phyloP scores from a whole-genome alignment of 2,888 invertebrate species.

The Sceliomorpha sp. region DNA sequence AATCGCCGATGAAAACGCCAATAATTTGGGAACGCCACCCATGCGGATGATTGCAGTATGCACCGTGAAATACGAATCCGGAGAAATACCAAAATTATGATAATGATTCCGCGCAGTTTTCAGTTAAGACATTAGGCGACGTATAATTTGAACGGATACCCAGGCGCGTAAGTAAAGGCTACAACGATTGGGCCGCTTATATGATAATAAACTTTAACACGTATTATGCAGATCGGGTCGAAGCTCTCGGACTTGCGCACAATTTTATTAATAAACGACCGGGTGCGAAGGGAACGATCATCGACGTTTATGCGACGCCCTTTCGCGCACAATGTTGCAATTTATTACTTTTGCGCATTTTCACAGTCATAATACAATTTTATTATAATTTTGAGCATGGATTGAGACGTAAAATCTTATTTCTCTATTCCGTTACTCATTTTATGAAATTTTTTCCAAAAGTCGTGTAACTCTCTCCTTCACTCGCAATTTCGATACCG shows the following conservation, averaged over 20 bases:
- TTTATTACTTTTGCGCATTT: constrained; percentile 44
- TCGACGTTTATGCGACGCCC: constrained; percentile 38
- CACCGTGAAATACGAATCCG: constrained; percentile 64
- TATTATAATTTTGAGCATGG: too few species aligned
- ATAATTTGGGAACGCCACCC: constrained; percentile 76
- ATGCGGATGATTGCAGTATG: constrained; percentile 74
- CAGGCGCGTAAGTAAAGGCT: constrained; percentile 71
- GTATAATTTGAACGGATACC: constrained; percentile 76
- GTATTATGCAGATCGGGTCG: constrained; percentile 71
- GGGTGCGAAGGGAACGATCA: constrained; percentile 52
- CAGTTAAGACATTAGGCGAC: constrained; percentile 80
- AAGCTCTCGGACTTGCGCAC: constrained; percentile 48
- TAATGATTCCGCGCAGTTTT: constrained; percentile 77
- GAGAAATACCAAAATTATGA: constrained; percentile 78
- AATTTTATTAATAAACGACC: constrained; percentile 56
- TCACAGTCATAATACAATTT: constrained; percentile 9
- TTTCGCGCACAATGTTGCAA: constrained; percentile 42
- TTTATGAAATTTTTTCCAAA: too few species aligned
- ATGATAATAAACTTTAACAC: constrained; percentile 76
- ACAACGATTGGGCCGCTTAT: constrained; percentile 61
- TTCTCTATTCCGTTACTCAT: too few species aligned
- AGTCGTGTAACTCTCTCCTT: too few species aligned
- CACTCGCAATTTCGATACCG: too few species aligned
- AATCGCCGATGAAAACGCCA: constrained; percentile 75
- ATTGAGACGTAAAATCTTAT: too few species aligned